Conservation (phyloP, 92 coral and sea anemone species). For the Ricordea florida region DNA sequence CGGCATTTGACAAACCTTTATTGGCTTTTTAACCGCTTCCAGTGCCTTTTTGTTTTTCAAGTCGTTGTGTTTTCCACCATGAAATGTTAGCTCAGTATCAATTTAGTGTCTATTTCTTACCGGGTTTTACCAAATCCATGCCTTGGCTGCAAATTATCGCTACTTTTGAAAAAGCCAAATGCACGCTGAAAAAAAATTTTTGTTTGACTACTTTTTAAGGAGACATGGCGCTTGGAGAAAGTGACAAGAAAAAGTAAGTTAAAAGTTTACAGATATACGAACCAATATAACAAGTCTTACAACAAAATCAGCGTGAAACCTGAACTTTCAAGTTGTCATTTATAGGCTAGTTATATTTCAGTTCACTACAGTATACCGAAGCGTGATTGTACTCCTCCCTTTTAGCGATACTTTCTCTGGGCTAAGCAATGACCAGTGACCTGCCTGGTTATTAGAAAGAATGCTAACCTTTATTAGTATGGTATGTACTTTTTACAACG, state of each 20-base stretch:
- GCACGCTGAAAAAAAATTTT: constrained; percentile 5
- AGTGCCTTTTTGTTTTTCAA: constrained; percentile 9
- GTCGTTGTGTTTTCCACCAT: constrained; percentile 14
- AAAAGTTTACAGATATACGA: constrained; percentile 8
- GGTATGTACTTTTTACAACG: constrained; percentile 16
- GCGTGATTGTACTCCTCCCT: constrained; percentile 11
- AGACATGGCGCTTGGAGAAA: constrained; percentile 14
- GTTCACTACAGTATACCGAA: constrained; percentile 20
- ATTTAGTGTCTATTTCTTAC: constrained; percentile 13
- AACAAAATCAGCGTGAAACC: constrained; percentile 9
- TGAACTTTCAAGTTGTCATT: constrained; percentile 7
- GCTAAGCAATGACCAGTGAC: constrained; percentile 10
- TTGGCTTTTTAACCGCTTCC: constrained; percentile 17
- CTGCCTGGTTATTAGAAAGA: constrained; percentile 9
- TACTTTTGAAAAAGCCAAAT: constrained; percentile 23
- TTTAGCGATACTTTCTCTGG: constrained; percentile 6
- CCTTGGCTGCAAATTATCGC: constrained; percentile 15
- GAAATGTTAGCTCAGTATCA: constrained; percentile 19
- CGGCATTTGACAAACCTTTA: constrained; percentile 11
- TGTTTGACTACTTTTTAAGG: constrained; percentile 14
- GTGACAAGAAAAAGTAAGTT: constrained; percentile 16
- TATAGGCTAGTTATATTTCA: constrained; percentile 17
- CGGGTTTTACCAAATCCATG: constrained; percentile 21
- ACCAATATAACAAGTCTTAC: constrained; percentile 13
- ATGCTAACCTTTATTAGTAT: constrained; percentile 9